Evolutionary conservation across 1,140 invertebrate genomes (phyloP), one percentile per base, ranked within the genome.

Genomic region (Zeugodacus cucurbitae): DNA sequence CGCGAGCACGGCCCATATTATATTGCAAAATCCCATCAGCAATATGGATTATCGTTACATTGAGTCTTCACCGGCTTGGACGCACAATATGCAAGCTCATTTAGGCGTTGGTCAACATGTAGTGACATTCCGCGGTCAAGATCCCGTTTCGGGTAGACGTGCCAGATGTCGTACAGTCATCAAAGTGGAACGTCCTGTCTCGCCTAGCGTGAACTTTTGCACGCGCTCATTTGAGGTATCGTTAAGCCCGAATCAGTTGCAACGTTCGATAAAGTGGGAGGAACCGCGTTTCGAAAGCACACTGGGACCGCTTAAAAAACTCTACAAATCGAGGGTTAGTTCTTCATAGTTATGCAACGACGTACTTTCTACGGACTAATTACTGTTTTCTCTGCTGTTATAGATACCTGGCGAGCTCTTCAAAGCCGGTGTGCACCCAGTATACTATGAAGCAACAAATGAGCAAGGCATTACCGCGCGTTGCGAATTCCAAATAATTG

Each of bases 11-110:
- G 94, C 95, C 57, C 92, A 95, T 88, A 94, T 96, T 57, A 94
- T 94, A 26, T 95, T 96, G 48, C 94, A 95, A 6, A 94, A 95
- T 88, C 96, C 96, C 0, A 94, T 95, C 90, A 95, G 96, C 22
- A 96, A 96, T 93, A 94, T 96, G 90, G 95, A 96, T 91, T 96
- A 95, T 94, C 95, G 95, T 89, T 95, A 95, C 90, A 94, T 97
- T 26, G 94, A 95, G 26, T 94, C 95, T 2, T 93, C 94, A 59
- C 96, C 96, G 29, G 87, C 93, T 6, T 96, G 96, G 96, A 96
- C 94, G 0, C 96, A 95, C 90, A 94, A 95, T 88, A 93, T 96
- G 87, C 94, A 95, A 89, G 95, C 94, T 70, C 94, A 95, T 90
- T 92, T 96, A 74, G 93, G 94, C 20, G 92, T 94, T 5, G 96